phyloP scores from a whole-genome alignment of 2,888 invertebrate genomes.

The Melipona bicolor region DNA sequence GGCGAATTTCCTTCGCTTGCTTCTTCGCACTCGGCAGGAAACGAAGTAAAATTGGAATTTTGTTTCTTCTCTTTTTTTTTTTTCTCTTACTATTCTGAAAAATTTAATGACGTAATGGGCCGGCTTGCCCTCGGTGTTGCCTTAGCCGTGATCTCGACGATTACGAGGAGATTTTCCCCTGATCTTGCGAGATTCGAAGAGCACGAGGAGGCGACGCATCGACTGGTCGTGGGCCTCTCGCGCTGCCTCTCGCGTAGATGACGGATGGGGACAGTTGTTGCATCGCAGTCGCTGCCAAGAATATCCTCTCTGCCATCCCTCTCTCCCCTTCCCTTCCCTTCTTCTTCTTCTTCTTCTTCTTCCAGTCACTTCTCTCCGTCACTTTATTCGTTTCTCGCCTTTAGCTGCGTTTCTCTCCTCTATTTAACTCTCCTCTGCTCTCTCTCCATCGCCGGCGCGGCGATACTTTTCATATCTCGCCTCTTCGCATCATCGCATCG shows the following conservation, averaged over 20 bases:
- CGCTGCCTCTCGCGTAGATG: slow-evolving; percentile 71
- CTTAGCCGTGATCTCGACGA: slow-evolving; percentile 65
- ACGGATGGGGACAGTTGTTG: slow-evolving; percentile 83
- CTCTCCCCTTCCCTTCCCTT: slow-evolving; percentile 19
- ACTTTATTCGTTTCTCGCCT: slow-evolving; percentile 18
- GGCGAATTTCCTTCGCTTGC: too few relatives aligned
- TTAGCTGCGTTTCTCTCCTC: slow-evolving; percentile 12
- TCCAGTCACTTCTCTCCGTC: slow-evolving; percentile 19
- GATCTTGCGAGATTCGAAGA: slow-evolving; percentile 5
- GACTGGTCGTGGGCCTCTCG: slow-evolving; percentile 60
- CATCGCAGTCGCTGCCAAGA: slow-evolving; percentile 79
- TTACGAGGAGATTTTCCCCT: slow-evolving; percentile 56
- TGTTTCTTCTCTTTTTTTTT: too few relatives aligned
- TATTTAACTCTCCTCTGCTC: slow-evolving; percentile 34
- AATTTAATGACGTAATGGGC: slow-evolving; percentile 40
- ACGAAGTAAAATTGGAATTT: too few relatives aligned
- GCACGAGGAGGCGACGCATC: slow-evolving; percentile 39
- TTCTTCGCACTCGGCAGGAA: too few relatives aligned
- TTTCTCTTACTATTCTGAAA: too few relatives aligned
- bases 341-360: slow-evolving; percentile 1
- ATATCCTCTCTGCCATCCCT: slow-evolving; percentile 73
- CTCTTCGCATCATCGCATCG: slow-evolving; percentile 57
- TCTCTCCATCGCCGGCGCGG: background rate
- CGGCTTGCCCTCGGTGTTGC: slow-evolving; percentile 37
- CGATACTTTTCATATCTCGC: slow-evolving; percentile 59